Conservation (phyloP, 2,888 invertebrate species). For the Teleogryllus oceanicus region DNA sequence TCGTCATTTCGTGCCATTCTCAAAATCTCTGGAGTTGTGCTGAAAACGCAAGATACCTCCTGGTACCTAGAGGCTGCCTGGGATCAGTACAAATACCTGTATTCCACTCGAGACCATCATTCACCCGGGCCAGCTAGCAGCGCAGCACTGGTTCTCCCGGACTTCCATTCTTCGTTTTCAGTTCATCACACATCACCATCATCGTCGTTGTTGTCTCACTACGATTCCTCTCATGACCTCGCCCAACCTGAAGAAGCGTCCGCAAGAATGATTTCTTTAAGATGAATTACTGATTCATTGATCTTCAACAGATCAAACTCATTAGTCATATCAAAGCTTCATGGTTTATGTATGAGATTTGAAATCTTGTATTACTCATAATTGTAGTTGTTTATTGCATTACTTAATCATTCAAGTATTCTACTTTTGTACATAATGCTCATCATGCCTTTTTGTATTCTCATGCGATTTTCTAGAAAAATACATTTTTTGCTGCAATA, state of each 20-base stretch:
- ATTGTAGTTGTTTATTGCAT: not conserved
- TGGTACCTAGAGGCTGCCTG: too few species aligned
- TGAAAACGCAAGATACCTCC: too few species aligned
- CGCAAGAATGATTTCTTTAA: not conserved
- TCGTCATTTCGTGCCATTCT: too few species aligned
- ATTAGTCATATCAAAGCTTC: not conserved
- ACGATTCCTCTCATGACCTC: too few species aligned
- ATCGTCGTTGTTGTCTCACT: too few species aligned
- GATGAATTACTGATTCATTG: not conserved
- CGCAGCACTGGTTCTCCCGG: too few species aligned
- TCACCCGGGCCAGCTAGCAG: too few species aligned
- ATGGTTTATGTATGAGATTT: not conserved
- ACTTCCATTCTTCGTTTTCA: too few species aligned
- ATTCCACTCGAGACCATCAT: too few species aligned
- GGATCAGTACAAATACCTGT: too few species aligned
- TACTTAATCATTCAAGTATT: not conserved
- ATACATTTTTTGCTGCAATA: not conserved
- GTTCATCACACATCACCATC: too few species aligned
- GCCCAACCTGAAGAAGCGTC: not conserved
- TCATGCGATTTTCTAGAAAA: not conserved
- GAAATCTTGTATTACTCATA: not conserved
- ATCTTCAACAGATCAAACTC: not conserved
- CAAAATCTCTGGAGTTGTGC: too few species aligned
- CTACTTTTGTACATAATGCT: not conserved
- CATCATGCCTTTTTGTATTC: not conserved